phyloP scores from a whole-genome alignment of 2,113 vertebrate genomes.

The Chauna torquata region DNA sequence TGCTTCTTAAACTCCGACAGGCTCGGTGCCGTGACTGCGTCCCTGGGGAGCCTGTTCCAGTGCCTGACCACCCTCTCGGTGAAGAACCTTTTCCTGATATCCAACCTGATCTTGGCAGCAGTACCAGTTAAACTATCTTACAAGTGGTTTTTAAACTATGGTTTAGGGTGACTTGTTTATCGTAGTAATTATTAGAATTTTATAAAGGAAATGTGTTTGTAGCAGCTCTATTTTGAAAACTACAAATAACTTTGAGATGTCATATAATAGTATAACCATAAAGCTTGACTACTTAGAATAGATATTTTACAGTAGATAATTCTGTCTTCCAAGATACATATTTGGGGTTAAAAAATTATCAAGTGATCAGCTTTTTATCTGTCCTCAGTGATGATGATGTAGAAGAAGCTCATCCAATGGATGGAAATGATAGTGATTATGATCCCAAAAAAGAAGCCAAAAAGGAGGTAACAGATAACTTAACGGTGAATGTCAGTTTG shows the following conservation, averaged over 20 bases:
- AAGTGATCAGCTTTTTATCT: constrained; percentile 45
- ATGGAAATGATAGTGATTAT: constrained; percentile 95
- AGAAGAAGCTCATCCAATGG: constrained; percentile 90
- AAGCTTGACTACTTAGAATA: not conserved
- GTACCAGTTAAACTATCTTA: not conserved
- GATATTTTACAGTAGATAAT: not conserved
- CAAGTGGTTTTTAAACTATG: not conserved
- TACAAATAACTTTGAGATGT: not conserved
- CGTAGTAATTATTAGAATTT: not conserved
- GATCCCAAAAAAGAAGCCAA: constrained; percentile 96
- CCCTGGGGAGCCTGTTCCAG: no score
- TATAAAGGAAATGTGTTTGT: not conserved
- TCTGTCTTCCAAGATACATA: not conserved
- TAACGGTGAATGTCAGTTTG: constrained; percentile 57
- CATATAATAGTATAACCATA: not conserved
- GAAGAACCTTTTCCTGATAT: no score
- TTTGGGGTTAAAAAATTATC: not conserved
- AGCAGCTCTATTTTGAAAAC: not conserved
- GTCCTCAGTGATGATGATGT: constrained; percentile 90
- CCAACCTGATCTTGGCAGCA: no score
- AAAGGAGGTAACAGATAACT: constrained; percentile 88
- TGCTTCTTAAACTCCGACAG: no score
- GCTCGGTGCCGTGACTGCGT: no score
- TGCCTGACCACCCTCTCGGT: no score
- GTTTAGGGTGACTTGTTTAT: not conserved